Evolutionary conservation across 2,888 invertebrate species (phyloP), one percentile per base, ranked within the genome.

Genomic region (Thelaira solivaga): DNA sequence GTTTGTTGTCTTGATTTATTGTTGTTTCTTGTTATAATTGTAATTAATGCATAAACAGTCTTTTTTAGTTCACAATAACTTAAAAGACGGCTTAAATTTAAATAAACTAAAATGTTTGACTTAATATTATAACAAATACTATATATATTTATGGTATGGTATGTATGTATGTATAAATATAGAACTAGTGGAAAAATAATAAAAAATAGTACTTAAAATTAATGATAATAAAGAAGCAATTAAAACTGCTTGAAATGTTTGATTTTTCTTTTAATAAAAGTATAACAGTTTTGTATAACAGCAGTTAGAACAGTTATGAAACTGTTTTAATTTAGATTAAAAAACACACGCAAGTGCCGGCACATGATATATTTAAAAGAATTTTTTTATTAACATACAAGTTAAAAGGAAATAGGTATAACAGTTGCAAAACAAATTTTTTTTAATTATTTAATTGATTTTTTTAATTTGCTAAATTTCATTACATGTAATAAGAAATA

Each of bases 1-100:
- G 49, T 65, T 45, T 57, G 41, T 51, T n/a, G n/a, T n/a, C n/a
- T 18, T 16, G 3, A 4, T 10, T 64, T 49, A 53, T 34, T n/a
- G 55, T 76, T 10, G 8, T 75, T 67, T 75, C 16, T 69, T n/a
- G 3, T 57, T 59, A 76, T 68, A 76, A 78, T 65, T 72, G 36
- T 76, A 79, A 74, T 83, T 84, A 86, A 87, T 84, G 84, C 85
- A 83, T 86, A 87, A 87, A 87, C 87, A 88, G 87, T 88, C 87
- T 88, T 87, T 82, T 62, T 84, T 82, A 86, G 87, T 88, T 88
- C 83, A 86, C 86, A 86, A 80, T 72, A 81, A 81, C 79, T 80
- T 76, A 82, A 82, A 82, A 82, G 82, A 81, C 82, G 71, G 55
- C 59, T 65, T 69, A 67, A 74, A 59, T 74, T 69, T 78, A 78